Evolutionary conservation across 1,140 invertebrate species (phyloP).

Genomic region (Oryzaephilus surinamensis): DNA sequence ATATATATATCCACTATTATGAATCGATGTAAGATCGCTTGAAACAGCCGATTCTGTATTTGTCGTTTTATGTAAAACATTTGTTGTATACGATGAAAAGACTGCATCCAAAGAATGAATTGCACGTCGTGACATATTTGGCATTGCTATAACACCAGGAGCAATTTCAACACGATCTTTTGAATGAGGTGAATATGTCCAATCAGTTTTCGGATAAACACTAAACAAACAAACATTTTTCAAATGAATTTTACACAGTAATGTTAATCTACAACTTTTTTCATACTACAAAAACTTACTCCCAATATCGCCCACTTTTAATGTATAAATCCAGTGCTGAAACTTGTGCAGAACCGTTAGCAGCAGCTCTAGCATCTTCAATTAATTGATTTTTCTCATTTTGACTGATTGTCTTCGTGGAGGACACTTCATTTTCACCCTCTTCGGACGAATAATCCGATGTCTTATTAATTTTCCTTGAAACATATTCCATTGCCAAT

Average conservation of each 20-base stretch:
- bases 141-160: conserved; percentile 64
- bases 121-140: conserved; percentile 68
- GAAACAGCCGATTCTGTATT: background rate
- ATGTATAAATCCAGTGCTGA: conserved; percentile 42
- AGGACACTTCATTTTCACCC: conserved; percentile 30
- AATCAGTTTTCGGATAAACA: conserved; percentile 72
- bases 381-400: conserved; percentile 27
- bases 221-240: too few relatives aligned
- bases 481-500: background rate
- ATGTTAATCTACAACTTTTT: background rate
- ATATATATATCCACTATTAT: background rate
- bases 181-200: conserved; percentile 66
- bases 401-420: conserved; percentile 17
- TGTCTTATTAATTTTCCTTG: conserved; percentile 22
- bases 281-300: conserved; percentile 39
- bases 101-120: conserved; percentile 20
- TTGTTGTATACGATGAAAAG: conserved; percentile 24
- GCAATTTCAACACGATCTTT: conserved; percentile 64
- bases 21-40: background rate
- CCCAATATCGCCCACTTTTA: conserved; percentile 55
- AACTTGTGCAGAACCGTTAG: conserved; percentile 16
- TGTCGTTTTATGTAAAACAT: background rate
- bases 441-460: conserved; percentile 46
- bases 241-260: too few relatives aligned
- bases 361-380: conserved; percentile 18